Evolutionary conservation across 1,140 invertebrate species (phyloP).

Genomic region (Chironomus striatipennis): DNA sequence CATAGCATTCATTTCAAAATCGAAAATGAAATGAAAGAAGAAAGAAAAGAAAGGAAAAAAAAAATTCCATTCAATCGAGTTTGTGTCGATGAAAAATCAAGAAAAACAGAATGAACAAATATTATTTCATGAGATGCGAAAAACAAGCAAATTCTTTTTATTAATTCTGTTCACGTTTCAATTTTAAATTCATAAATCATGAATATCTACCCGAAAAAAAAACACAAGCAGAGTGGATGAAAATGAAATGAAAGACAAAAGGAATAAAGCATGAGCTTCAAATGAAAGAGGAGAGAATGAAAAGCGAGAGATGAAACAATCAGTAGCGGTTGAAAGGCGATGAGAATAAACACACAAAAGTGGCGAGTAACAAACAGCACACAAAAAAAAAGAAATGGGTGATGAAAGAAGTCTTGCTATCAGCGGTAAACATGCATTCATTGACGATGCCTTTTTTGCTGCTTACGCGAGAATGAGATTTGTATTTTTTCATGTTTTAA

Average conservation of each 20-base stretch:
- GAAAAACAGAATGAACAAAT: neutral
- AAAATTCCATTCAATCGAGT: neutral
- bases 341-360: no score
- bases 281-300: neutral
- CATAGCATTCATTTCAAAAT: neutral
- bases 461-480: neutral
- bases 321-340: no score
- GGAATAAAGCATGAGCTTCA: no score
- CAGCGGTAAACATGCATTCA: conserved; percentile 4
- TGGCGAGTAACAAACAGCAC: neutral
- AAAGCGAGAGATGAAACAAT: no score
- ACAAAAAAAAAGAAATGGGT: neutral
- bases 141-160: conserved; percentile 15
- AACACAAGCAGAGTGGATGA: no score
- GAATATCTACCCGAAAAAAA: neutral
- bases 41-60: neutral
- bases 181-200: conserved; percentile 24
- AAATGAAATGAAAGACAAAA: no score
- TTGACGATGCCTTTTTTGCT: neutral
- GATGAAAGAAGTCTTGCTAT: neutral
- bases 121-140: neutral
- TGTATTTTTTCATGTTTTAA: neutral
- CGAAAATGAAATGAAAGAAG: neutral
- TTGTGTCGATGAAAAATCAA: no score
- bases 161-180: conserved; percentile 23